These are phyloP conservation scores for Rallus limicola DNA, from an alignment of 2,113 vertebrate species.

Conservation along the genomic window DNA sequence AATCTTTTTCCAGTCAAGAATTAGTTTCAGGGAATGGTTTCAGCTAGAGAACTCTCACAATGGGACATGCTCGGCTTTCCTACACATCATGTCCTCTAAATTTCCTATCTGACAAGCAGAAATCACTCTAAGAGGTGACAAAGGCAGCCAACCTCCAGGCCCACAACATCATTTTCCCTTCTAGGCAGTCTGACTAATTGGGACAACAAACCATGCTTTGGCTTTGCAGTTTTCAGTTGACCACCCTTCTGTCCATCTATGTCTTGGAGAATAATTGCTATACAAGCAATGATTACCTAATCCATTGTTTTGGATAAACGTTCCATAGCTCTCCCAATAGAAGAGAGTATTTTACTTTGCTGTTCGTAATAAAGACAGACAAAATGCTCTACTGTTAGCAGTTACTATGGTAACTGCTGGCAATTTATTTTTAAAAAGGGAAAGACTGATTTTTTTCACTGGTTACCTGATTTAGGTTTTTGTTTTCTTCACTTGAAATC, in stretches of 20 bases:
- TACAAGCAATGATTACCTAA: neutral
- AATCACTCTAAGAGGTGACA: neutral
- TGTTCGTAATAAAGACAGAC: constrained; percentile 53
- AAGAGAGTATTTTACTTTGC: constrained; percentile 61
- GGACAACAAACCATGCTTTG: neutral
- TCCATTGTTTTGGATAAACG: neutral
- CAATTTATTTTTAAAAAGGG: constrained; percentile 46
- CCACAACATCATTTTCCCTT: neutral
- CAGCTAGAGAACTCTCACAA: neutral
- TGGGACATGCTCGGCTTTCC: neutral
- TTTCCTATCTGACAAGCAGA: neutral
- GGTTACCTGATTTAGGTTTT: constrained; percentile 33
- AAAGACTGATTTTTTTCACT: constrained; percentile 39
- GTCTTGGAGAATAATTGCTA: neutral
- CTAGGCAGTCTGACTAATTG: neutral
- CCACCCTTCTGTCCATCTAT: neutral
- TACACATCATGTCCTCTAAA: neutral
- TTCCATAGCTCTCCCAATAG: constrained; percentile 45
- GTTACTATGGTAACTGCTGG: constrained; percentile 73
- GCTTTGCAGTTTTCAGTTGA: constrained; percentile 3
- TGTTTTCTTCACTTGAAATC: constrained; percentile 46
- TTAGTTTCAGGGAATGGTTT: neutral
- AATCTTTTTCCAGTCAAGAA: neutral
- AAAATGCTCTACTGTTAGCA: constrained; percentile 52
- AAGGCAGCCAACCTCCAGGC: neutral